phyloP scores from a whole-genome alignment of 2,113 vertebrate genomes.

The Cinclus mexicanus region DNA sequence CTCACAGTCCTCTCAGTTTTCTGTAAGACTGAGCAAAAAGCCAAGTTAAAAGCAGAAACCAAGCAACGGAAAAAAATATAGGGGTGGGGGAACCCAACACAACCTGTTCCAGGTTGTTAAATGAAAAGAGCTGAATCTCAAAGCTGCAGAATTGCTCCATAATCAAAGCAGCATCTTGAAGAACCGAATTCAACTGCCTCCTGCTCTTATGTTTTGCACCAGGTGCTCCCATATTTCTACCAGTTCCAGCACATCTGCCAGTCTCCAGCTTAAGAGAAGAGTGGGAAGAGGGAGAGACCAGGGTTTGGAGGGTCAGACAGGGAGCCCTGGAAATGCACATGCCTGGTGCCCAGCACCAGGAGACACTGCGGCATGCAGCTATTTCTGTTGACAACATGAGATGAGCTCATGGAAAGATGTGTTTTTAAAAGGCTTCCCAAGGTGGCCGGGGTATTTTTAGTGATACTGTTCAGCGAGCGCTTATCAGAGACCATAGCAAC shows the following conservation, averaged over 20 bases:
- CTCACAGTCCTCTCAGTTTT: not conserved
- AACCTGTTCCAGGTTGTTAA: not conserved
- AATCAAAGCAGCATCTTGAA: not conserved
- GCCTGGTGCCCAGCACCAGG: not conserved
- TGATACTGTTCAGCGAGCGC: slow-evolving; percentile 9
- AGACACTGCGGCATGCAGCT: not conserved
- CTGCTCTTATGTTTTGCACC: not conserved
- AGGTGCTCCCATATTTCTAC: not conserved
- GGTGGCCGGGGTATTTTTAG: slow-evolving; percentile 72
- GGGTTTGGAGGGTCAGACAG: not conserved
- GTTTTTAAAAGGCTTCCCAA: slow-evolving; percentile 68
- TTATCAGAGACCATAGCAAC: slow-evolving; percentile 78
- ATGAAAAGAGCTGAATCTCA: not conserved
- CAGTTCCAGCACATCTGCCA: not conserved
- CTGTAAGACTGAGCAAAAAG: not conserved
- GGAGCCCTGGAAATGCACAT: not conserved
- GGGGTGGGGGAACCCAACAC: not conserved
- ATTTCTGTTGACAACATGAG: slow-evolving; percentile 59
- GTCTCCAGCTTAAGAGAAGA: not conserved
- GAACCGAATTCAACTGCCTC: not conserved
- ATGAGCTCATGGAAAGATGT: slow-evolving; percentile 72
- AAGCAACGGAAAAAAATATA: not conserved
- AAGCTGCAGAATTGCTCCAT: not conserved
- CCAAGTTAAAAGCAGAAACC: slow-evolving; percentile 8
- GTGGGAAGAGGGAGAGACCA: not conserved